phyloP scores from a whole-genome alignment of 2,797 vertebrate species.

The Notamacropus eugenii region DNA sequence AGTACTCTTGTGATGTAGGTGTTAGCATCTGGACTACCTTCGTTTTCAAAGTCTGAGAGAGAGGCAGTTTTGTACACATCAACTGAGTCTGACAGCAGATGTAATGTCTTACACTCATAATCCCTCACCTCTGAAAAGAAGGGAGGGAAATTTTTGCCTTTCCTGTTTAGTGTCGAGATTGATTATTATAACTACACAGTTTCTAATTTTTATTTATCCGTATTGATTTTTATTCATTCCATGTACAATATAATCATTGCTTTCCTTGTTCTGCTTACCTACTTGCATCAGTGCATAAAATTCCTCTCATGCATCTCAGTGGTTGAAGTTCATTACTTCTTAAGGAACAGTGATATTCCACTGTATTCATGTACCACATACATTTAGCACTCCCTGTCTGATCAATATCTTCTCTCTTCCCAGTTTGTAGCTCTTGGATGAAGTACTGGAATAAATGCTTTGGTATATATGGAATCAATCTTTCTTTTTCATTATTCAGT shows the following conservation, averaged over 20 bases:
- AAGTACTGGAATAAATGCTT: background rate
- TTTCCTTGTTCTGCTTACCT: background rate
- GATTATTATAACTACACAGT: background rate
- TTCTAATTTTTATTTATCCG: background rate
- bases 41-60: background rate
- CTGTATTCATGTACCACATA: background rate
- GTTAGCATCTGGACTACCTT: background rate
- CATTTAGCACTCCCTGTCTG: background rate
- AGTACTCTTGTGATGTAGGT: background rate
- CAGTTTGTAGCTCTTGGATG: background rate
- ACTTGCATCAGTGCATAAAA: background rate
- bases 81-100: background rate
- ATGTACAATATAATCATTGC: background rate
- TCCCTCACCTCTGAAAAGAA: background rate
- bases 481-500: background rate
- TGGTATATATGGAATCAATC: background rate
- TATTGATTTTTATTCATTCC: background rate
- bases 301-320: background rate
- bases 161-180: background rate
- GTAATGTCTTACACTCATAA: background rate
- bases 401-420: background rate
- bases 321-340: background rate
- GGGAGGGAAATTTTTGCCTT: background rate
- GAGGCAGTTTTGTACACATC: background rate
- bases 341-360: background rate